Evolutionary conservation across 2,797 vertebrate species (phyloP), one percentile per base, ranked within the genome.

Genomic region (Sylvia borin): DNA sequence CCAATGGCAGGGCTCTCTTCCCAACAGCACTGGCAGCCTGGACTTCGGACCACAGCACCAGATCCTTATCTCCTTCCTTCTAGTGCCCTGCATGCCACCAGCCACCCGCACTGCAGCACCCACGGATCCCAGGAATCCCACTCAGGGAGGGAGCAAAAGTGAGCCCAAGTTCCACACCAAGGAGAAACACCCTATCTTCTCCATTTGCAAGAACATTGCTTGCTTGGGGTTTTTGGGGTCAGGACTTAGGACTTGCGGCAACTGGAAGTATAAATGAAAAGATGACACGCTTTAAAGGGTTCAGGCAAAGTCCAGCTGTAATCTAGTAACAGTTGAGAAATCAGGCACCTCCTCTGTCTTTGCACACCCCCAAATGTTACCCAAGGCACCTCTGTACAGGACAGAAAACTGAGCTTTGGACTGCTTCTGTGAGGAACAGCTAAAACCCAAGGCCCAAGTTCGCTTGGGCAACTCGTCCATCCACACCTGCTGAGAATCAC

Each of bases 71-170:
- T 66, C 24, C 47, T 58, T 68, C 81, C 47, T 66, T 55, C 67
- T 34, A 13, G 16, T 2, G 4, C 42, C 36, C 40, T 5, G 1
- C 0, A 1, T 19, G 55, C 60, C 64, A 43, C 21, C 3, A 1
- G 71, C 14, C 61, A 61, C 45, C 19, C 20, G 2, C 2, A 1
- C 21, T 3, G 0, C 15, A 57, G 76, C 64, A 53, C 24, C 58
- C 36, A 25, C 38, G 6, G 1, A 64, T 6, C 13, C 34, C 61
- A 2, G 32, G n/a, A 66, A 19, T 31, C 58, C 27, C 8, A 2
- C 32, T 31, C 25, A 20, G 22, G 16, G n/a, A 58, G 24, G 17
- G 7, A 80, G 19, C 9, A 54, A 21, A 76, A 80, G 17, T 1
- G 1, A 93, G 29, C 34, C 48, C 45, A n/a, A 68, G 54, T 25